Evolutionary conservation across 53 echinoderm and acorn worm genomes (phyloP), one percentile per base, ranked within the genome.

Genomic region (Actinopyga echinites): DNA sequence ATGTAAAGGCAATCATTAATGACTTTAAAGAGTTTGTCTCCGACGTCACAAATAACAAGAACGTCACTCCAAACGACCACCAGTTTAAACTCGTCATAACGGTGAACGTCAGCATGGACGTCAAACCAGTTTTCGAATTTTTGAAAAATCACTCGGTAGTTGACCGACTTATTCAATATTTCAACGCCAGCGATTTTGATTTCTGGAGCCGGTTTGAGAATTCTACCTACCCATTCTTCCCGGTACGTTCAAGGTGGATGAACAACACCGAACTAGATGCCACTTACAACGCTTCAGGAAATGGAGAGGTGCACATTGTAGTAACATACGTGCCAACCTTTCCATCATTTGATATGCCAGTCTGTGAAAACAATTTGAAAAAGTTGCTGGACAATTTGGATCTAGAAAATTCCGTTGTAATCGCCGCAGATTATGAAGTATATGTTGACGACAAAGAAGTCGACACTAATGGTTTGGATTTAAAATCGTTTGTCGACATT

Each of bases 21-120:
- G 42, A 63, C 7, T 79, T 84, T 35, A 52, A 37, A 1, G 89
- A 88, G 13, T 79, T 88, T 21, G 44, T 57, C 30, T 40, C 75
- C 3, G 49, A 58, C 26, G 81, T 38, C 58, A 35, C 24, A 19
- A 42, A 24, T 32, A 31, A 30, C 23, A 42, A 54, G 17, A 77
- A 77, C 32, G 56, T 9, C 31, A 77, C 77, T 6, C 77, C 55
- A 7, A 56, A 17, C 3, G 25, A 25, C n/a, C 40, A 71, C 24
- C 15, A 22, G 21, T 71, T 77, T 55, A 77, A 77, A 32, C 55
- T 77, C 13, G 54, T 77, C 56, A 77, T 77, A 9, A 77, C 55
- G 2, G 77, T 77, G 15, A 77, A 77, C 26, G 77, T 77, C 11
- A 55, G 54, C 30, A 77, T 56, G 77, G 77, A 77, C 77, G 54